phyloP scores from a whole-genome alignment of 2,113 vertebrate species.

The Eretmochelys imbricata region DNA sequence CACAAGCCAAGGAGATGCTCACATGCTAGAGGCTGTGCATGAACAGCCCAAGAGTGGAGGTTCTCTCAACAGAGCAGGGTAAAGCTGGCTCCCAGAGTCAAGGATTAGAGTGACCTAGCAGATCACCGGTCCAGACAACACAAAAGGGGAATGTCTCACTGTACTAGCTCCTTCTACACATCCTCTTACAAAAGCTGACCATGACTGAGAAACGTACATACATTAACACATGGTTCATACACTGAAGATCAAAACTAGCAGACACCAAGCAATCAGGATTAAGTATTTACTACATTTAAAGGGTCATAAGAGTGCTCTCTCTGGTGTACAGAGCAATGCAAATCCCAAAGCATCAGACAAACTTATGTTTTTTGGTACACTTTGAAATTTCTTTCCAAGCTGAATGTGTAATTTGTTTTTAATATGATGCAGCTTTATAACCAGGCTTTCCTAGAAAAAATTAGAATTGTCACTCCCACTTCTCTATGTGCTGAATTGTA shows the following conservation, averaged over 20 bases:
- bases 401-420: background rate
- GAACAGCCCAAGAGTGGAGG: too few species aligned
- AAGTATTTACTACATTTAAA: background rate
- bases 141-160: too few species aligned
- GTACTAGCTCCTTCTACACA: background rate
- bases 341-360: background rate
- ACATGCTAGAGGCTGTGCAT: too few species aligned
- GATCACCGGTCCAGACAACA: too few species aligned
- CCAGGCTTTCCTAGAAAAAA: background rate
- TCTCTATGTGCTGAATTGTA: background rate
- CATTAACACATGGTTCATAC: background rate
- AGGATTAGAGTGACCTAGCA: too few species aligned
- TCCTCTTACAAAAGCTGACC: background rate
- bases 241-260: background rate
- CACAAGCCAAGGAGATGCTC: too few species aligned
- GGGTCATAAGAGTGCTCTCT: background rate
- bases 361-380: accelerated
- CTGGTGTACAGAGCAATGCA: background rate
- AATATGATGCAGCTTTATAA: constrained; percentile 26
- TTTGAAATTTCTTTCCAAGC: constrained; percentile 27
- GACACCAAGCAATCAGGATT: too few species aligned
- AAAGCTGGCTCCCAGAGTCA: too few species aligned
- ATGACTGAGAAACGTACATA: background rate
- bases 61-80: too few species aligned
- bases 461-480: constrained; percentile 10